These are phyloP conservation scores for Puffinus mauretanicus DNA, from an alignment of 2,113 vertebrate genomes.

Conservation along the genomic window DNA sequence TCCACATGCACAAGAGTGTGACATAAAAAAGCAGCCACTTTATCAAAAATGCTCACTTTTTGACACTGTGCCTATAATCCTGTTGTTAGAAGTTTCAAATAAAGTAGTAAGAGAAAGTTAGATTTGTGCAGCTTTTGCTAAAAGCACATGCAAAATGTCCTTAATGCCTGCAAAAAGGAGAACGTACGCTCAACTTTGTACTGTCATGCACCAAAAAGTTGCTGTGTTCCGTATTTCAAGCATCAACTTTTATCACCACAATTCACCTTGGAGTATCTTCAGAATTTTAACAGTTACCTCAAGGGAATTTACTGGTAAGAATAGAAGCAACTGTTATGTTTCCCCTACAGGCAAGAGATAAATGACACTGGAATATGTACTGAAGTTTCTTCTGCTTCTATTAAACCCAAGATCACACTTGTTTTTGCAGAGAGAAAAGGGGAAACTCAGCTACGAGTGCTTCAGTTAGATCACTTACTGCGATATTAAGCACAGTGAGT, in stretches of 20 bases:
- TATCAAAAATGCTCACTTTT: neutral
- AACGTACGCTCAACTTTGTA: neutral
- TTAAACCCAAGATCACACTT: neutral
- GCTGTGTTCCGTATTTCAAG: neutral
- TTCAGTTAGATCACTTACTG: neutral
- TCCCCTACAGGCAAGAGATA: slow-evolving; percentile 40
- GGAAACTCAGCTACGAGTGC: neutral
- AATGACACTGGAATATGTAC: neutral
- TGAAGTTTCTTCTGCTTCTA: neutral
- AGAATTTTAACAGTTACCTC: slow-evolving; percentile 41
- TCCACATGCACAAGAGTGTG: neutral
- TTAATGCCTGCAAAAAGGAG: neutral
- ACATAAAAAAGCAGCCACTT: neutral
- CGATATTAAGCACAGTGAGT: neutral
- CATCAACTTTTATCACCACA: neutral
- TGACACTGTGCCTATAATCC: neutral
- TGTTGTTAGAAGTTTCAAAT: neutral
- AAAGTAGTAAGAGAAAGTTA: neutral
- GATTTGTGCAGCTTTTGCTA: neutral
- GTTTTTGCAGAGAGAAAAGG: neutral
- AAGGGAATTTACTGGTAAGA: slow-evolving; percentile 35
- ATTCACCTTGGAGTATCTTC: slow-evolving; percentile 43
- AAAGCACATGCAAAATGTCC: neutral
- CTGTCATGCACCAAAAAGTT: neutral
- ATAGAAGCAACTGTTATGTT: slow-evolving; percentile 23